These are phyloP conservation scores for Meloidogyne chitwoodi DNA, from an alignment of 1,140 invertebrate genomes.

Conservation along the genomic window DNA sequence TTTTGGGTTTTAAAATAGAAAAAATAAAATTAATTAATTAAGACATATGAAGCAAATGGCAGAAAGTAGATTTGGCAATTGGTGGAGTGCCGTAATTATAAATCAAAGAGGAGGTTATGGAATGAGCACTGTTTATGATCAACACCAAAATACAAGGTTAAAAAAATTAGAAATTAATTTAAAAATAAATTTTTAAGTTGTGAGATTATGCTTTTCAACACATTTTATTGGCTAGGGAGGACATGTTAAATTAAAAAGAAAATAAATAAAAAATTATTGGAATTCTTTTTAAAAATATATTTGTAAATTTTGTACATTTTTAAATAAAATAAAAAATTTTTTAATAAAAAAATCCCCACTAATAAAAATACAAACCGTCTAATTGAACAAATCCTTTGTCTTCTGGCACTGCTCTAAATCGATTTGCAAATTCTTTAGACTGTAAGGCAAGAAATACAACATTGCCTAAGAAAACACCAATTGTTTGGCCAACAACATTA, in stretches of 20 bases:
- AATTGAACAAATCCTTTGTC: conserved; percentile 77
- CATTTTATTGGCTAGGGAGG: conserved; percentile 58
- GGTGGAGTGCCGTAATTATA: conserved; percentile 59
- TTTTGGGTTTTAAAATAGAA: neutral
- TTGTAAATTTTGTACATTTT: neutral
- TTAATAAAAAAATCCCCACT: neutral
- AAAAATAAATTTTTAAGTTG: conserved; percentile 44
- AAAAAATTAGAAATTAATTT: neutral
- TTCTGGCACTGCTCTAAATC: conserved; percentile 71
- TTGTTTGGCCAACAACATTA: conserved; percentile 95
- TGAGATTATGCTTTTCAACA: conserved; percentile 56
- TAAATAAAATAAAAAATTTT: neutral
- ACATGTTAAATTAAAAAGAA: conserved; percentile 45
- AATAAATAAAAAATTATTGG: neutral
- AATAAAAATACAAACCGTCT: conserved; percentile 65
- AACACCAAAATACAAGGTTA: conserved; percentile 58
- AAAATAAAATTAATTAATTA: conserved; percentile 7
- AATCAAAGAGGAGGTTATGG: conserved; percentile 58
- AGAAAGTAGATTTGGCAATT: conserved; percentile 57
- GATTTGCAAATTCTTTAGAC: conserved; percentile 90
- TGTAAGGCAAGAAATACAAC: conserved; percentile 94
- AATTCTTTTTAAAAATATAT: neutral
- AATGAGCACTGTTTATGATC: conserved; percentile 55
- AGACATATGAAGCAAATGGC: conserved; percentile 59
- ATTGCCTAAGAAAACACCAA: conserved; percentile 94